phyloP scores from a whole-genome alignment of 2,888 invertebrate genomes.

The Parochlus steinenii region DNA sequence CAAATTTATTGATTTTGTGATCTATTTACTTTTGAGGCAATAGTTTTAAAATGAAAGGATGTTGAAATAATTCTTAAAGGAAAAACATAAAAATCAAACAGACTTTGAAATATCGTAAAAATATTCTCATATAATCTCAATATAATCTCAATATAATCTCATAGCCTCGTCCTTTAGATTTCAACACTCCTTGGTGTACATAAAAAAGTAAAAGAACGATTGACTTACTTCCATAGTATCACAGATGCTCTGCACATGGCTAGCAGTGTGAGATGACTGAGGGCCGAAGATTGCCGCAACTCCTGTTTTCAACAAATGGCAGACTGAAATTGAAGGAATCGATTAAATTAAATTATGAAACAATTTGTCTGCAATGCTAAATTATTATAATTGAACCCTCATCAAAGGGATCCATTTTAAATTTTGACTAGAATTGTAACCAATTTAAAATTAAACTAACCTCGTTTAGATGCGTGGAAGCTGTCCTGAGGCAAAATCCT shows the following conservation, averaged over 20 bases:
- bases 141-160: too few relatives aligned
- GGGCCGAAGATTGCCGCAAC: conserved; percentile 92
- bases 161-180: too few relatives aligned
- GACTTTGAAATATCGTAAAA: too few relatives aligned
- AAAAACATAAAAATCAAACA: too few relatives aligned
- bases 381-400: neutral
- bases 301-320: conserved; percentile 69
- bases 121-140: too few relatives aligned
- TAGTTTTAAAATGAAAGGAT: too few relatives aligned
- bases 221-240: conserved; percentile 68
- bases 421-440: neutral
- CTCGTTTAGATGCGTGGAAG: conserved; percentile 86
- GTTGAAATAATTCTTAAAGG: too few relatives aligned
- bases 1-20: too few relatives aligned
- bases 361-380: neutral
- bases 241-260: conserved; percentile 90
- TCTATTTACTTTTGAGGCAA: too few relatives aligned
- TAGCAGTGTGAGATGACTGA: conserved; percentile 75
- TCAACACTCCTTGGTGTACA: too few relatives aligned
- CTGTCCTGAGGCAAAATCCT: conserved; percentile 82
- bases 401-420: neutral
- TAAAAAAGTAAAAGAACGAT: neutral
- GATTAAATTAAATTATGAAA: neutral
- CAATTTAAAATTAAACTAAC: conserved; percentile 33
- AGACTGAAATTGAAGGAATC: conserved; percentile 42